Base-by-base conservation (phyloP, 2,113 vertebrate species). In the Okapia johnstoni region DNA sequence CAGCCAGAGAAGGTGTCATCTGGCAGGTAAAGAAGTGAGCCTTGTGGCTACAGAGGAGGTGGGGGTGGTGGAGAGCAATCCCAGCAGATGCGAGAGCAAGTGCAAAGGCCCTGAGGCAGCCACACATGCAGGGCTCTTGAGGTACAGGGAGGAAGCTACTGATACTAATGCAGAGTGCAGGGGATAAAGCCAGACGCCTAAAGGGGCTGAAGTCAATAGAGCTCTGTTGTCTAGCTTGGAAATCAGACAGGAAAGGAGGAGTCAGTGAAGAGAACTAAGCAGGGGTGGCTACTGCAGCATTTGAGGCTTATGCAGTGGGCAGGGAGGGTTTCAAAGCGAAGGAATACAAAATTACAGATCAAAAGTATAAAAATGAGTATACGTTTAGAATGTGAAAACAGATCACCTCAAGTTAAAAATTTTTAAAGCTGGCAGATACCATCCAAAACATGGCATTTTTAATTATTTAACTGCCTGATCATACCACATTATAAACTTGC, bases 161-260 rank as follows among this genome's bases (percentile, higher is more conserved):
- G 40, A 25, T 19, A 50, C 15, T 13, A 6, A 13, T 0, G 46
- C 26, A 2, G 66, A 23, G 40, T 3, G 4, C 15, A 5, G 6
- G 52, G 60, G 50, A 48, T 7, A 28, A 40, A n/a, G 58, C 12
- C 50, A 94, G 50, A 36, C 1, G 21, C 7, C 48, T 21, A 40
- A 14, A 33, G 5, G 48, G 7, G 36, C n/a, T 36, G 6, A 54
- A 33, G 30, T 23, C n/a, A 9, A 6, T 3, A 52, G 52, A 15
- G 36, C 36, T 89, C 70, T n/a, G 66, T 33, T 16, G 11, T 54
- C 63, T 36, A 36, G 40, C 43, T 13, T 60, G 50, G 55, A 77
- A 28, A 43, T 30, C 16, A 79, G 43, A 73, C 55, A 61, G 73
- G 40, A 86, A 50, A 95, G 33, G 50, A 14, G 12, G 28, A 79